phyloP scores from a whole-genome alignment of 2,113 vertebrate species.

The Recurvirostra avosetta region DNA sequence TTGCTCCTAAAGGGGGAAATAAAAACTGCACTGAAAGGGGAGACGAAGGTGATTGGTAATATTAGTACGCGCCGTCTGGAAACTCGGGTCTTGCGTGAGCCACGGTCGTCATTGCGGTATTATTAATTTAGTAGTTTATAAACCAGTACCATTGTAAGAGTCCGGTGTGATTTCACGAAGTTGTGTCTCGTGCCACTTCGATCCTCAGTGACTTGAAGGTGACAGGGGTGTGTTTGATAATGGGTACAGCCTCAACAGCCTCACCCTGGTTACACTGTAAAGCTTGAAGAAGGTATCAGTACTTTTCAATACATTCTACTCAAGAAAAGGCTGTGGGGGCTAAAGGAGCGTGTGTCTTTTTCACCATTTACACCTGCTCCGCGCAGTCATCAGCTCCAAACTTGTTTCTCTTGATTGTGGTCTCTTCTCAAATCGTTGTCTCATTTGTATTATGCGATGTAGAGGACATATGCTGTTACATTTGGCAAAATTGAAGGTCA shows the following conservation, averaged over 20 bases:
- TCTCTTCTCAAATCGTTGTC: neutral
- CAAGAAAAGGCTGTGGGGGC: neutral
- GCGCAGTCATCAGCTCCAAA: neutral
- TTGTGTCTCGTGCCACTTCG: accelerated
- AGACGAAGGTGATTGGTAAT: too few species aligned
- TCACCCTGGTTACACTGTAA: neutral
- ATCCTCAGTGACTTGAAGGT: neutral
- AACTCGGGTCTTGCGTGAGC: neutral
- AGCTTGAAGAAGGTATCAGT: neutral
- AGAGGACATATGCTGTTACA: accelerated
- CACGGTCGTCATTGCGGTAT: accelerated
- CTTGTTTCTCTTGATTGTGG: neutral
- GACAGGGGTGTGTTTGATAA: neutral
- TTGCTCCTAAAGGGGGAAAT: neutral
- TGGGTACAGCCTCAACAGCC: neutral
- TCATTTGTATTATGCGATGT: accelerated
- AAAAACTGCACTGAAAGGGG: accelerated
- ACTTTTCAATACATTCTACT: neutral
- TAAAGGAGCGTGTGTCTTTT: neutral
- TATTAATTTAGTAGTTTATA: neutral
- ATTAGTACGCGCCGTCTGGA: accelerated
- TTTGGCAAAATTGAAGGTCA: neutral
- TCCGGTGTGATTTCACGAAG: accelerated
- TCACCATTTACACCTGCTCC: accelerated
- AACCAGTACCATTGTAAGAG: accelerated